phyloP scores from a whole-genome alignment of 92 coral and sea anemone genomes.

The Phenganax marumi region DNA sequence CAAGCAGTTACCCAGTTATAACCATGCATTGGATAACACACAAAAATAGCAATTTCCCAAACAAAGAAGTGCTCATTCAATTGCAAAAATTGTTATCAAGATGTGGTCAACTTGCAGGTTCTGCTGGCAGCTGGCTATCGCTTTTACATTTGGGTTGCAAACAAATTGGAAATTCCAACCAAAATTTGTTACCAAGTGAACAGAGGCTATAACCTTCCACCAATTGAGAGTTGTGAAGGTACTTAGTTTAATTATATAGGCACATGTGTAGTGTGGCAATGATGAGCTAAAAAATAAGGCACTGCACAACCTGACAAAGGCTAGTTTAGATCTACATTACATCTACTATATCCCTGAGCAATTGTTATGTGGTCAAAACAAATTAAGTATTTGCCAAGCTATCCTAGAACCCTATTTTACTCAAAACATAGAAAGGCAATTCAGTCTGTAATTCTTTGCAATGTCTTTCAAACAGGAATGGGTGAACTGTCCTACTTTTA shows the following conservation, averaged over 20 bases:
- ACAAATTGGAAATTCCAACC: slow-evolving; percentile 67
- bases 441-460: not conserved
- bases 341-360: not conserved
- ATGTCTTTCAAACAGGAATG: slow-evolving; percentile 61
- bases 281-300: no score
- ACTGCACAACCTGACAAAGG: no score
- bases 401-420: no score
- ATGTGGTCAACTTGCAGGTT: slow-evolving; percentile 60
- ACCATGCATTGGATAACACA: no score
- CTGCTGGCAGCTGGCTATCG: slow-evolving; percentile 82
- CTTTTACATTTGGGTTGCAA: slow-evolving; percentile 70
- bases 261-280: not conserved
- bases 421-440: not conserved
- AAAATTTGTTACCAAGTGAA: slow-evolving; percentile 91
- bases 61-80: no score
- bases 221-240: slow-evolving; percentile 99
- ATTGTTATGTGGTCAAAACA: not conserved
- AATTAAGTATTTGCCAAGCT: no score
- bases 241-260: not conserved
- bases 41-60: no score
- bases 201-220: slow-evolving; percentile 91
- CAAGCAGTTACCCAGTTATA: no score
- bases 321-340: not conserved
- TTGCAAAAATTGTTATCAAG: not conserved
- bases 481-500: slow-evolving; percentile 92